Conservation (phyloP, 2,113 vertebrate species). For the Oryzias curvinotus region DNA sequence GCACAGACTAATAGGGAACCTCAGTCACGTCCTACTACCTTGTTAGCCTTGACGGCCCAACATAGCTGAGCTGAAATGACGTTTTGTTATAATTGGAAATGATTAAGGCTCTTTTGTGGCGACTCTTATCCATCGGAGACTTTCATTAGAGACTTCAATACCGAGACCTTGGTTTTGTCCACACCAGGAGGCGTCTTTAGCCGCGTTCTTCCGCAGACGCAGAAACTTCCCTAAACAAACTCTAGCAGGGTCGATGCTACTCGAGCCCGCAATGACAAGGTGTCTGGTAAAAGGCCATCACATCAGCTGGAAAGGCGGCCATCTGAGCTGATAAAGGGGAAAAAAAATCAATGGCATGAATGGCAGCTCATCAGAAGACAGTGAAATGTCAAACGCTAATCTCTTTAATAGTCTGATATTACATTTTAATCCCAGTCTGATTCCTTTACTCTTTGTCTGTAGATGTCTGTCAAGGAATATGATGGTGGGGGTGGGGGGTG, state of each 20-base stretch:
- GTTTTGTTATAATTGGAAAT: constrained; percentile 56
- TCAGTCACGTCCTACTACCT: constrained; percentile 32
- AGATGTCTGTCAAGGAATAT: constrained; percentile 35
- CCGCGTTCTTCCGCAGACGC: constrained; percentile 27
- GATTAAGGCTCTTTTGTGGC: constrained; percentile 43
- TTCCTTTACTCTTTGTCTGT: constrained; percentile 55
- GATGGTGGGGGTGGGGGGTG: constrained; percentile 13
- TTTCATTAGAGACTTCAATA: constrained; percentile 51
- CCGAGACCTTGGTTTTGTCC: constrained; percentile 33
- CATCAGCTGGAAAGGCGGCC: constrained; percentile 42
- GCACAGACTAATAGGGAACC: constrained; percentile 27
- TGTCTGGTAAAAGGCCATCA: constrained; percentile 56
- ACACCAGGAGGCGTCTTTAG: constrained; percentile 16
- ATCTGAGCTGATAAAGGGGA: constrained; percentile 27
- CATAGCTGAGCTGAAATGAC: constrained; percentile 55
- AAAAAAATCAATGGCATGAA: constrained; percentile 67
- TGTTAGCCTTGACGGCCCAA: constrained; percentile 45
- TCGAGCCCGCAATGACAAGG: constrained; percentile 41
- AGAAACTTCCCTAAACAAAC: constrained; percentile 33
- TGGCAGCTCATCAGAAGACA: constrained; percentile 64
- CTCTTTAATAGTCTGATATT: constrained; percentile 78
- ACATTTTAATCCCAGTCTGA: constrained; percentile 74
- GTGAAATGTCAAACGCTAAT: constrained; percentile 75
- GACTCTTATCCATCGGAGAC: constrained; percentile 28
- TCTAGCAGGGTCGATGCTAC: constrained; percentile 13